A percentile compares a stretch with the other conserved stretches of the same genome.
Evolutionary conservation across 23 tunicate genomes (phyloP).

Genomic region (Trididemnum miniatum): DNA sequence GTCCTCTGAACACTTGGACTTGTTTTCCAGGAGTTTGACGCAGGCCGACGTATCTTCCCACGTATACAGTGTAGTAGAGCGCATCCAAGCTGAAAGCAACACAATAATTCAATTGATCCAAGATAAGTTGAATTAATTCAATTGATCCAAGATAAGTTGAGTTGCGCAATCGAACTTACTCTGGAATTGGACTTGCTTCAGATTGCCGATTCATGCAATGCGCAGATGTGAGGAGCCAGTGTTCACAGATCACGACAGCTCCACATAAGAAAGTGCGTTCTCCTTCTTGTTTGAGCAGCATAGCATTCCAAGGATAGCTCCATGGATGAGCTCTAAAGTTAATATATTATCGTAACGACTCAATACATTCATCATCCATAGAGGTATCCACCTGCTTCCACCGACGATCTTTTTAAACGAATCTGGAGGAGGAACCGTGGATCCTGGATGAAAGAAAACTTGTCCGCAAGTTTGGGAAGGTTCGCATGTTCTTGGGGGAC

Average conservation of each 20-base stretch:
- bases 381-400: constrained; percentile 56
- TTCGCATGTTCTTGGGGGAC: constrained; percentile 34
- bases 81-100: constrained; percentile 59
- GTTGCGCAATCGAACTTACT: constrained; percentile 51
- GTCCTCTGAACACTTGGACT: constrained; percentile 78
- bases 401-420: constrained; percentile 81
- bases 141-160: no score
- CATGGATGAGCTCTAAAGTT: constrained; percentile 79
- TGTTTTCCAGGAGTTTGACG: constrained; percentile 56
- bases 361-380: neutral
- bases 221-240: constrained; percentile 86
- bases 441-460: constrained; percentile 55
- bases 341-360: no score
- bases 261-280: constrained; percentile 82
- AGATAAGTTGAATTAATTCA: no score
- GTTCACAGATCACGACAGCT: constrained; percentile 75
- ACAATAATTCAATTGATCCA: no score
- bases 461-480: constrained; percentile 72
- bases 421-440: constrained; percentile 28
- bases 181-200: constrained; percentile 28
- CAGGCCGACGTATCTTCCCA: constrained; percentile 74
- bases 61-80: constrained; percentile 59
- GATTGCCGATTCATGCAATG: constrained; percentile 84
- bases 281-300: constrained; percentile 89
- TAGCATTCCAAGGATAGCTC: constrained; percentile 97